phyloP scores from a whole-genome alignment of 2,888 invertebrate species.

The Drosophila aldrichi region DNA sequence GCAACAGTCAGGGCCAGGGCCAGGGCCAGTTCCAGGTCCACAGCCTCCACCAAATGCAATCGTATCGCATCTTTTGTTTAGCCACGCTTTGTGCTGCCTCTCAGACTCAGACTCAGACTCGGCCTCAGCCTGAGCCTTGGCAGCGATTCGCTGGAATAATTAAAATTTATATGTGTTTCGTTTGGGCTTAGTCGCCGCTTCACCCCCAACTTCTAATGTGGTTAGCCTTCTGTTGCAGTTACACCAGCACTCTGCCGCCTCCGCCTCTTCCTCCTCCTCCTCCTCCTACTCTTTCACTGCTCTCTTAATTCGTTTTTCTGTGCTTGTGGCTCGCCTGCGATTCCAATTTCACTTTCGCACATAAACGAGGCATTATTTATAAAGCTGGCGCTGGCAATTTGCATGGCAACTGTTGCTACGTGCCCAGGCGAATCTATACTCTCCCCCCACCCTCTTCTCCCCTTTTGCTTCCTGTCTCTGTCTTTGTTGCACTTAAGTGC shows the following conservation, averaged over 20 bases:
- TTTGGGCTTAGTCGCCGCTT: conserved; percentile 27
- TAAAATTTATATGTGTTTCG: conserved; percentile 78
- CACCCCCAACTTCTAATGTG: conserved; percentile 46
- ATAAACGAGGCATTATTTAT: conserved; percentile 62
- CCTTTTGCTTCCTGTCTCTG: neutral
- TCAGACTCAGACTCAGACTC: conserved; percentile 3
- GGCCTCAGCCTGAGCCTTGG: neutral
- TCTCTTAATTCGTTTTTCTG: conserved; percentile 5
- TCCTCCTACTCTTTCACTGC: neutral
- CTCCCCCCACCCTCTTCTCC: neutral
- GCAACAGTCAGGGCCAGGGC: conserved; percentile 6
- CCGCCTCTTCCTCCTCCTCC: neutral
- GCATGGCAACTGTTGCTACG: conserved; percentile 66
- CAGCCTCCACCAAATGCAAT: conserved; percentile 60
- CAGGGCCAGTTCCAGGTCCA: neutral
- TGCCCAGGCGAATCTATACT: conserved; percentile 38
- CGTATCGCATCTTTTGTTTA: conserved; percentile 62
- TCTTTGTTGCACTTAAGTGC: conserved; percentile 10
- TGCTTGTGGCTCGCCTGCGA: neutral
- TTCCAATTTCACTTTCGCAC: conserved; percentile 72
- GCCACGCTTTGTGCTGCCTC: conserved; percentile 36
- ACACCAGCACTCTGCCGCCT: conserved; percentile 3
- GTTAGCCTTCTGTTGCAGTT: conserved; percentile 24
- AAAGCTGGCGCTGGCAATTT: conserved; percentile 67
- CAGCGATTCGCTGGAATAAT: conserved; percentile 72